phyloP scores from a whole-genome alignment of 2,888 invertebrate species.

The Microplitis deprimator region DNA sequence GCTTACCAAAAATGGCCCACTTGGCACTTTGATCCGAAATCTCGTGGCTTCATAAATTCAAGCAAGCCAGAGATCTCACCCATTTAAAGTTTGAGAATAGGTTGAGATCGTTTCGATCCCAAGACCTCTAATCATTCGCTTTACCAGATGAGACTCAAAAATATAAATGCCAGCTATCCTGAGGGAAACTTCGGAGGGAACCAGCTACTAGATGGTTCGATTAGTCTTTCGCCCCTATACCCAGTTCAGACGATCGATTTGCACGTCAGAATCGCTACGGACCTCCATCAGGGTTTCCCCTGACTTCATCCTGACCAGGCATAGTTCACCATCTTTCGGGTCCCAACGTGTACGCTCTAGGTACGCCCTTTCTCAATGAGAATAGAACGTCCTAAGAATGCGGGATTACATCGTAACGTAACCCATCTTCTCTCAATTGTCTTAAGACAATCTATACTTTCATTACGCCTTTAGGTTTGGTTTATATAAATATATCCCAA shows the following conservation, averaged over 20 bases:
- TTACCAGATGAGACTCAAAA: too few species aligned
- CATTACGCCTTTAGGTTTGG: too few species aligned
- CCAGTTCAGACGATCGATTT: constrained; percentile 85
- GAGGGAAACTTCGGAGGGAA: constrained; percentile 53
- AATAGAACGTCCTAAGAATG: not conserved
- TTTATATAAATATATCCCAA: too few species aligned
- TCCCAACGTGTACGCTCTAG: constrained; percentile 80
- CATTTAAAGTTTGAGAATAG: constrained; percentile 85
- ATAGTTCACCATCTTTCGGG: constrained; percentile 84
- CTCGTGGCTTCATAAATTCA: constrained; percentile 73
- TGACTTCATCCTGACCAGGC: constrained; percentile 81
- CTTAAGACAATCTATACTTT: too few species aligned
- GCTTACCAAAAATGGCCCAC: constrained; percentile 49
- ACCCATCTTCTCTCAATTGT: too few species aligned
- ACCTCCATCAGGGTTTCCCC: constrained; percentile 81
- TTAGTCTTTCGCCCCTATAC: constrained; percentile 82
- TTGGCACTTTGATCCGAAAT: constrained; percentile 51
- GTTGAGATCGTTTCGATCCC: constrained; percentile 63
- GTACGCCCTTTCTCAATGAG: constrained; percentile 68
- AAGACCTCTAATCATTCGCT: too few species aligned
- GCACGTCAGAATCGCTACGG: constrained; percentile 84
- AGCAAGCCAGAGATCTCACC: constrained; percentile 79
- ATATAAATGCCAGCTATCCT: too few species aligned
- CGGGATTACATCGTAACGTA: too few species aligned
- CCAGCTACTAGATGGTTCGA: constrained; percentile 77